phyloP scores from a whole-genome alignment of 1,140 invertebrate genomes.

The Proales similis region DNA sequence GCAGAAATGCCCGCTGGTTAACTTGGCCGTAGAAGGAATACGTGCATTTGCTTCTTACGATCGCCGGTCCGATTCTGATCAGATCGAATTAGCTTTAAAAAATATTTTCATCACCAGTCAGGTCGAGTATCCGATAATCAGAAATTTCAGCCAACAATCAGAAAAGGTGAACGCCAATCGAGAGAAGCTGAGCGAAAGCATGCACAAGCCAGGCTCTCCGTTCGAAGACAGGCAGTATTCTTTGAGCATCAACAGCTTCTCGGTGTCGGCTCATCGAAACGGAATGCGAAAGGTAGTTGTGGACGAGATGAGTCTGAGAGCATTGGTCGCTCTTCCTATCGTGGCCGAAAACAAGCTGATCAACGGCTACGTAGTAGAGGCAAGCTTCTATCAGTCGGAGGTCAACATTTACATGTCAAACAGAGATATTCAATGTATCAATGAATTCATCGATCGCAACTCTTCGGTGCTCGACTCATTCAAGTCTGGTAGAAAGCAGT shows the following conservation, averaged over 20 bases:
- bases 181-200: background rate
- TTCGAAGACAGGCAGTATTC: constrained; percentile 33
- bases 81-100: no score
- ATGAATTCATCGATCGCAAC: background rate
- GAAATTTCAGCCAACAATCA: constrained; percentile 28
- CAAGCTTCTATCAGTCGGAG: background rate
- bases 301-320: constrained; percentile 1
- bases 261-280: no score
- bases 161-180: background rate
- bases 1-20: no score
- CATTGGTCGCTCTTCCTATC: constrained; percentile 14
- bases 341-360: constrained; percentile 13
- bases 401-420: background rate
- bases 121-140: constrained; percentile 13
- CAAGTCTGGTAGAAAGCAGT: no score
- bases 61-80: no score
- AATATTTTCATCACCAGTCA: constrained; percentile 30
- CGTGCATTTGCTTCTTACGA: no score
- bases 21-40: no score
- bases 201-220: constrained; percentile 17
- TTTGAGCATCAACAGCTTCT: background rate
- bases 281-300: background rate
- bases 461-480: background rate
- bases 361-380: constrained; percentile 21
- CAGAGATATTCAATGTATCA: background rate